phyloP scores from a whole-genome alignment of 92 coral and sea anemone species.

The Epizoanthus scotinus region DNA sequence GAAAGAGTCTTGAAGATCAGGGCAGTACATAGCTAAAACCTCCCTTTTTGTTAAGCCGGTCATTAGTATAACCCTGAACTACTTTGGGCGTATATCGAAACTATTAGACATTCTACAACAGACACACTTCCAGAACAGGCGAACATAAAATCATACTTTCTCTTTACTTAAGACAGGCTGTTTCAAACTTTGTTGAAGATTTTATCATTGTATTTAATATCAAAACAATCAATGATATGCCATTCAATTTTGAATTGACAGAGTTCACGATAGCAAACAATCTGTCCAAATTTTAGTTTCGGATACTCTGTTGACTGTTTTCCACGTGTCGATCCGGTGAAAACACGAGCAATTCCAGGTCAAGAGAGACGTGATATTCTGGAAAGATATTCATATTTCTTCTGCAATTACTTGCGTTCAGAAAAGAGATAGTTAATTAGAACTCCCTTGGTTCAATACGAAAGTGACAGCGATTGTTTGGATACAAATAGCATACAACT shows the following conservation, averaged over 20 bases:
- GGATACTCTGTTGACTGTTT: background rate
- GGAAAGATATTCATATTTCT: too few relatives aligned
- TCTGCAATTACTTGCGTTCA: background rate
- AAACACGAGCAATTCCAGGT: background rate
- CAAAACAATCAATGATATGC: slow-evolving; percentile 7
- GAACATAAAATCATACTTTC: too few relatives aligned
- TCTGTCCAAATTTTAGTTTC: background rate
- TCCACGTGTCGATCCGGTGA: background rate
- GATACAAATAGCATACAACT: background rate
- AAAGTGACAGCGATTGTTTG: too few relatives aligned
- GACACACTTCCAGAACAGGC: background rate
- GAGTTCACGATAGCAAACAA: too few relatives aligned
- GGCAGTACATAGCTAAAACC: slow-evolving; percentile 13
- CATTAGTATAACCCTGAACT: background rate
- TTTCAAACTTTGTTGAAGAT: too few relatives aligned
- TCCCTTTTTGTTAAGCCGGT: slow-evolving; percentile 12
- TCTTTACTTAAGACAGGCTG: too few relatives aligned
- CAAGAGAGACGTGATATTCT: too few relatives aligned
- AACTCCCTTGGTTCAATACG: background rate
- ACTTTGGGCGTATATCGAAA: background rate
- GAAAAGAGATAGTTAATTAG: slow-evolving; percentile 3
- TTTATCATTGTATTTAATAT: slow-evolving; percentile 4
- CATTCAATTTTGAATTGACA: background rate
- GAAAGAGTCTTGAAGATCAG: background rate
- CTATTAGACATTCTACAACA: background rate